A percentile compares a stretch with the other conserved stretches of the same genome.
These are phyloP conservation scores for Aphrophora alni DNA, from an alignment of 2,888 invertebrate genomes.

Conservation along the genomic window DNA sequence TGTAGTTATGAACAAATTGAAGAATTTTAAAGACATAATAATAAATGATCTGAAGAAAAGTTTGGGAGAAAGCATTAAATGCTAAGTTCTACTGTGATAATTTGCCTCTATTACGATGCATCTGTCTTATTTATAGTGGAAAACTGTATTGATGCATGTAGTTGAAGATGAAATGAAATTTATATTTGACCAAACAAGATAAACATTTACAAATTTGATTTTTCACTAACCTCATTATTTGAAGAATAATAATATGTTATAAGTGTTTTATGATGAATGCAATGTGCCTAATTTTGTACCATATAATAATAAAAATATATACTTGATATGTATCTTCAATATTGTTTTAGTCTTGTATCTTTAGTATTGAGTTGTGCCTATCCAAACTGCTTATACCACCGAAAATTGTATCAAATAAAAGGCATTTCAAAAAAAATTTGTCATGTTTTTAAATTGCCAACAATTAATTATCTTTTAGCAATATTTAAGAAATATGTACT, in stretches of 20 bases:
- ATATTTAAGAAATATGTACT: no score
- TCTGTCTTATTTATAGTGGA: not conserved
- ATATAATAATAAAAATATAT: not conserved
- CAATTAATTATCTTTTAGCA: no score
- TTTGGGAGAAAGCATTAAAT: not conserved
- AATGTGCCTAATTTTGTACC: constrained; percentile 1
- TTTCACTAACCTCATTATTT: not conserved
- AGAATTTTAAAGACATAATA: not conserved
- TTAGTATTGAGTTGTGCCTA: no score
- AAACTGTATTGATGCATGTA: not conserved
- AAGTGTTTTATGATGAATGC: not conserved
- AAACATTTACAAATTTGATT: not conserved
- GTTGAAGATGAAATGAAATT: not conserved
- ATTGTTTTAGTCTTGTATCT: not conserved
- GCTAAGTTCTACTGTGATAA: not conserved
- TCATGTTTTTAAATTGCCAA: not conserved
- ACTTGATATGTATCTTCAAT: not conserved
- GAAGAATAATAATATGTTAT: not conserved
- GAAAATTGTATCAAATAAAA: not conserved
- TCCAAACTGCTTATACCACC: not conserved
- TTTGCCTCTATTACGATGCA: not conserved
- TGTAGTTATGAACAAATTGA: not conserved
- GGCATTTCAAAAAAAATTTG: not conserved
- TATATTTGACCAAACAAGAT: no score
- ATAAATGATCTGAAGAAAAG: not conserved